Evolutionary conservation across 2,113 vertebrate species (phyloP), one percentile per base, ranked within the genome.

Genomic region (Syngnathus typhle): DNA sequence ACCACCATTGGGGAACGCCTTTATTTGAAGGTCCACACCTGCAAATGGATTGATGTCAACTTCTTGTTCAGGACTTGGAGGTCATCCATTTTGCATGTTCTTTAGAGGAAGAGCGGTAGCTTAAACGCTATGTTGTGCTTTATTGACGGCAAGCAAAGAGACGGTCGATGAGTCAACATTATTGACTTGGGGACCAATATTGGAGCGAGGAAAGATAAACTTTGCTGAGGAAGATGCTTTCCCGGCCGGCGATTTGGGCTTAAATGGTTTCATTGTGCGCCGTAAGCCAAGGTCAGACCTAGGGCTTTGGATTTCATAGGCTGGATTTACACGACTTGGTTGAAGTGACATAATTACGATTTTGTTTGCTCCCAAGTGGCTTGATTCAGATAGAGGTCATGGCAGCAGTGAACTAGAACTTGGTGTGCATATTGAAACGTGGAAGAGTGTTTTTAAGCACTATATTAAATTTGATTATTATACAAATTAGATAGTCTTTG

Each of bases 141-240:
- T 84, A 88, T 87, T 16, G 71, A 84, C 76, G 65, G 62, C 60
- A 65, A 68, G 49, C 64, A 68, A 62, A 67, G 67, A 43, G 69
- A 55, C 73, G 62, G 74, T 80, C 62, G 60, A 77, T 80, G 76
- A 86, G 81, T 87, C 82, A 77, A 81, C 79, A 76, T 81, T 85
- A 81, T 81, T 86, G 88, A 88, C 77, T 72, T 52, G 70, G 68
- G 76, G 72, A 41, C 5, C 38, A 12, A 75, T 80, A 65, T 74
- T 64, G 72, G 77, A 72, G 62, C 39, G 73, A 80, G 71, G 68
- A 61, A 76, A 77, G 75, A 85, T 82, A 78, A 82, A 87, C 83
- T 80, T 83, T 69, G 73, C 75, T 72, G 65, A 82, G 73, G 78
- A 85, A 76, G 78, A 82, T 84, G 83, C 76, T 78, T 78, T 81